Percentiles rank a stretch among this genome's conserved stretches.
These are phyloP conservation scores for Martes martes DNA, from an alignment of 2,113 vertebrate genomes.

Conservation along the genomic window DNA sequence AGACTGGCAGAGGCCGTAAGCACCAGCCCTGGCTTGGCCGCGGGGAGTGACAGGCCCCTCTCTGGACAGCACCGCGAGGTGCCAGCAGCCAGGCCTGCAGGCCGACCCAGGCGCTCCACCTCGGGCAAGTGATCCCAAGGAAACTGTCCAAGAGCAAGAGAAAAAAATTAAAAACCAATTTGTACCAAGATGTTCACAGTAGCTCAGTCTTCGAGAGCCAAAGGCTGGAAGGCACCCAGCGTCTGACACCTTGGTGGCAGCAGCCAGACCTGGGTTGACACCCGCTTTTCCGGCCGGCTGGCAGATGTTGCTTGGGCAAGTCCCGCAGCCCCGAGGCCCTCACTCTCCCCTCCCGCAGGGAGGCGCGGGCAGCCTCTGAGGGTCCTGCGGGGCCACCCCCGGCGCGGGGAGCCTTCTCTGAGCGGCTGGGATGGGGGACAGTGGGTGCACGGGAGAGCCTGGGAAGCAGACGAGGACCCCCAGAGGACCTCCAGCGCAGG, in stretches of 20 bases:
- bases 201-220: neutral
- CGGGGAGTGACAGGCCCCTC: neutral
- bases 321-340: neutral
- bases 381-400: fast-evolving
- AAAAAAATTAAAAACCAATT: constrained; percentile 43
- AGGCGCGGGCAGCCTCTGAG: neutral
- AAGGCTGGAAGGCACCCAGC: neutral
- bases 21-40: neutral
- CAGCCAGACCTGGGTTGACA: neutral
- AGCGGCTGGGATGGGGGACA: neutral
- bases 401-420: neutral
- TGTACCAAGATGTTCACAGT: constrained; percentile 21
- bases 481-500: neutral
- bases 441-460: too few relatives aligned
- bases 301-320: neutral
- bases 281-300: neutral
- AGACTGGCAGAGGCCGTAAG: fast-evolving
- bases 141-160: constrained; percentile 60
- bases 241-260: fast-evolving
- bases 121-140: constrained; percentile 52
- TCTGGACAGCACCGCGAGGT: too few relatives aligned
- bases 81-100: neutral
- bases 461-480: neutral
- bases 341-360: neutral
- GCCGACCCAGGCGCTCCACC: neutral